These are phyloP conservation scores for Neopipo cinnamomea DNA, from an alignment of 2,113 vertebrate genomes.

Conservation along the genomic window DNA sequence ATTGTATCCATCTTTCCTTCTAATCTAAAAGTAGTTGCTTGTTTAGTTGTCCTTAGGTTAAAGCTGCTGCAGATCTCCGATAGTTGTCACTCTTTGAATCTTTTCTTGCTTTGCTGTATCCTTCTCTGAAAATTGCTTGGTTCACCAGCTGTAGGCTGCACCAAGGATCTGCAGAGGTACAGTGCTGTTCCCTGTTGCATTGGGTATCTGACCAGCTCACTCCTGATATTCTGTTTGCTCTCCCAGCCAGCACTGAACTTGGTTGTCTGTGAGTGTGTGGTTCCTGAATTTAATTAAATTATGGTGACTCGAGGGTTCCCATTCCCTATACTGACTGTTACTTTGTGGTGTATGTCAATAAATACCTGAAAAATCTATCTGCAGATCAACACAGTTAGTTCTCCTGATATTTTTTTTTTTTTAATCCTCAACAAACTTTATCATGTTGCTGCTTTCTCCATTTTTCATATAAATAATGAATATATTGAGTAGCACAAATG, in stretches of 20 bases:
- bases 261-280: background rate
- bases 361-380: background rate
- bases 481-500: background rate
- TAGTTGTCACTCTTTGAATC: background rate
- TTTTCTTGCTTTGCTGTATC: background rate
- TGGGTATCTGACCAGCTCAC: background rate
- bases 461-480: background rate
- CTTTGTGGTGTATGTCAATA: background rate
- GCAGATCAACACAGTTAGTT: background rate
- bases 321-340: background rate
- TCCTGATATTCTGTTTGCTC: background rate
- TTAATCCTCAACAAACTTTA: background rate
- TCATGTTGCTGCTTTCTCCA: background rate
- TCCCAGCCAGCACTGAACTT: background rate
- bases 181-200: background rate
- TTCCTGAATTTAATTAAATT: background rate
- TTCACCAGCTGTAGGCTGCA: background rate
- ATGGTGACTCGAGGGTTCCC: background rate
- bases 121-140: background rate
- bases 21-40: background rate
- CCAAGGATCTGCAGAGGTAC: background rate
- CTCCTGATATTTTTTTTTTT: background rate
- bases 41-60: background rate
- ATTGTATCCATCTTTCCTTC: background rate
- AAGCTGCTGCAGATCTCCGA: background rate